Conservation (phyloP, 1,140 invertebrate species). For the Prorops nasuta region DNA sequence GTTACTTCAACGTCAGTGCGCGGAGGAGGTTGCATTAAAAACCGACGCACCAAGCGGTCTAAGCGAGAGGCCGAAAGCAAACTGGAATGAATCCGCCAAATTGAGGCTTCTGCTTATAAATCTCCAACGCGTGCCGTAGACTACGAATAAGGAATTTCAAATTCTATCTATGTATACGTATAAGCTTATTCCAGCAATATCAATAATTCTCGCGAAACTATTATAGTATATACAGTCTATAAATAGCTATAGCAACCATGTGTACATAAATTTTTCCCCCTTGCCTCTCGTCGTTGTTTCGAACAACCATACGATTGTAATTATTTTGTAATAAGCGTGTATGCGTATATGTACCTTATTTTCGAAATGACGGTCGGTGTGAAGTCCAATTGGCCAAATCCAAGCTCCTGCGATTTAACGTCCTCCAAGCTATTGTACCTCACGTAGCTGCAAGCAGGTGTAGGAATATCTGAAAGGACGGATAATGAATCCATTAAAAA, state of each 20-base stretch:
- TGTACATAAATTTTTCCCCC: too few relatives aligned
- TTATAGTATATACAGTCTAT: too few relatives aligned
- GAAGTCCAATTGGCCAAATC: conserved; percentile 50
- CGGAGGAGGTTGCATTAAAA: not conserved
- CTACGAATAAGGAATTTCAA: not conserved
- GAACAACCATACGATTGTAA: too few relatives aligned
- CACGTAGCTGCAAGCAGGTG: conserved; percentile 42
- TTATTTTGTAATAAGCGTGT: too few relatives aligned
- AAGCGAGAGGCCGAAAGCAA: not conserved
- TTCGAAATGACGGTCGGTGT: conserved; percentile 54
- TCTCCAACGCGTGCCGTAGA: conserved; percentile 5
- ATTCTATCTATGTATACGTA: not conserved
- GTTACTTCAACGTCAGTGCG: conserved; percentile 14
- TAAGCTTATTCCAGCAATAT: not conserved
- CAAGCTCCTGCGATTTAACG: conserved; percentile 46
- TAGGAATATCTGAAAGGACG: conserved; percentile 38
- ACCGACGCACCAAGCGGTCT: too few relatives aligned
- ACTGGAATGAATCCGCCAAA: conserved; percentile 2
- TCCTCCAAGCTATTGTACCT: conserved; percentile 51
- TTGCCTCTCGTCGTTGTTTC: too few relatives aligned
- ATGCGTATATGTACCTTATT: conserved; percentile 54
- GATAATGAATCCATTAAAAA: too few relatives aligned
- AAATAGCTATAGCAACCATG: too few relatives aligned
- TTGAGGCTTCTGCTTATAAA: conserved; percentile 7
- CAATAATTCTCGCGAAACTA: too few relatives aligned